Evolutionary conservation across 2,888 invertebrate genomes (phyloP), one percentile per base, ranked within the genome.

Genomic region (Odontothrips loti): DNA sequence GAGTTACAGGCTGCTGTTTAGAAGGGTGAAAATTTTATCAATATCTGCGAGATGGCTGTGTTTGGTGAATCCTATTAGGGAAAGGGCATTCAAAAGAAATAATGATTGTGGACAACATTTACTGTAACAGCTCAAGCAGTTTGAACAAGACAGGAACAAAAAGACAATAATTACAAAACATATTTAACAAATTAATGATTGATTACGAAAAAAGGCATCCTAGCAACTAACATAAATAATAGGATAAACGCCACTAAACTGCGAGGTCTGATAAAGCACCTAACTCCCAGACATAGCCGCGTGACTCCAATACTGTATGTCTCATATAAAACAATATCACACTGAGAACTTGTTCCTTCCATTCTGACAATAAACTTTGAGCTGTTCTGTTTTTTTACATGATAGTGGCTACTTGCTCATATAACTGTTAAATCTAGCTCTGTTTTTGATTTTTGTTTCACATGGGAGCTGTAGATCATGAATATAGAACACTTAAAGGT

Each of bases 201-300:
- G 23, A 27, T 27, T 58, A 58, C 6, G 58, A 20, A 11, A 58
- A 20, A 58, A 6, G 34, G 34, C 23, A 23, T 75, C 27, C 27
- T 75, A 75, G 23, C 68, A 75, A 11, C 68, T 75, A 75, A 27
- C 27, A 75, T 75, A 75, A 75, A 75, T 75, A 27, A 75, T 27
- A 12, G 68, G 68, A 75, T 27, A 27, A 27, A 4, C 12, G 68
- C 0, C 8, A 75, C 68, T 27, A 23, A 12, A 27, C 12, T 27
- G n/a, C 10, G 4, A 27, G 68, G 23, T 27, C 68, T 27, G 11
- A 27, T 12, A 75, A 27, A 27, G 68, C 68, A 23, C 12, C 27
- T 1, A 75, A 27, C 68, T 27, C 27, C 27, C 27, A 75, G 12
- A 27, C 27, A 75, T 75, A 68, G 68, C 68, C 68, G 23, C 9